Base-by-base conservation (phyloP, 2,888 invertebrate genomes). In the Euplexia lucipara region DNA sequence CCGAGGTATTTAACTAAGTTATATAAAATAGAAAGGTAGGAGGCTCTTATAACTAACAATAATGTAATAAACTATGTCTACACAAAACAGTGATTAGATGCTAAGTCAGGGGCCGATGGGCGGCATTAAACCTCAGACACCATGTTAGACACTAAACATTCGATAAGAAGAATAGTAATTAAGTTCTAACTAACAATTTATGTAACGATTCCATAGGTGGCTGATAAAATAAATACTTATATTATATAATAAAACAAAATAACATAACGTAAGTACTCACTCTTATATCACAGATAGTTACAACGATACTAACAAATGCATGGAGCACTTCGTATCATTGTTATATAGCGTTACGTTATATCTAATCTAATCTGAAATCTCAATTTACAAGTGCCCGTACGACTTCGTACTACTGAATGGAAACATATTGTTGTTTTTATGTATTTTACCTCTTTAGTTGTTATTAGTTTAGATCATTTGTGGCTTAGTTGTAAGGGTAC, bases 291-390 rank as follows among this genome's bases (percentile, higher is more conserved):
- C 75, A 47, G 44, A 61, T 52, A 48, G 44, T 39, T 47, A 62
- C 26, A 69, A 39, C n/a, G 51, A 45, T 65, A 65, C 18, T 48
- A 41, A 65, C 70, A 62, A 79, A 58, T 75, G 75, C 8, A 49
- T n/a, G 12, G 16, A 52, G 10, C 16, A 10, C n/a, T 41, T n/a
- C 58, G 54, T 62, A 61, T 68, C 73, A 73, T 57, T 73, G 60
- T 80, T 82, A 78, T 80, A 83, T 78, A 79, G 54, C 34, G 45
- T 37, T 52, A 60, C 44, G 32, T 58, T n/a, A 30, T 83, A 84
- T 86, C 82, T 86, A 77, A 86, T 86, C 86, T 86, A 80, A 86
- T 86, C 80, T 41, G 30, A 54, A 30, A 68, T 67, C 70, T 63
- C 60, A 69, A 56, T 56, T 67, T 56, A 56, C 58, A 63, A 63